Conservation (phyloP, 2,888 invertebrate genomes). For the Protodeltote pygarga region DNA sequence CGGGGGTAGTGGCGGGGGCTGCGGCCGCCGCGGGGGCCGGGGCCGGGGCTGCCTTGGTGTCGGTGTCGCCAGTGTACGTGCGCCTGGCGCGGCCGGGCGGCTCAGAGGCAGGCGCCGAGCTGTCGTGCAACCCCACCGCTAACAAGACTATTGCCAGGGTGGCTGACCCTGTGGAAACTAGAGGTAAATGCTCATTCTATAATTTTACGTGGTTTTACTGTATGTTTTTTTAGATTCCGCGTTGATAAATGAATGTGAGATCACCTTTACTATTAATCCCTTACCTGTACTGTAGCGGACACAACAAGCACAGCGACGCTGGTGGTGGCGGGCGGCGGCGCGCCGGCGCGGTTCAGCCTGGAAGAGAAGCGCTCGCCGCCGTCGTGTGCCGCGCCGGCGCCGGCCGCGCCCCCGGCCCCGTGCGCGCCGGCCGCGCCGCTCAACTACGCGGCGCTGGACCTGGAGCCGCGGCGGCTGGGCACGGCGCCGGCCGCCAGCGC, state of each 20-base stretch:
- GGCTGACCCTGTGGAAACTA: constrained; percentile 50
- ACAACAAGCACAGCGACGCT: constrained; percentile 40
- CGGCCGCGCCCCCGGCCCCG: constrained; percentile 11
- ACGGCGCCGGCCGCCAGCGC: constrained; percentile 88
- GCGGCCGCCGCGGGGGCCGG: constrained; percentile 39
- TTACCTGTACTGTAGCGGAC: constrained; percentile 31
- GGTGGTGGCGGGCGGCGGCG: constrained; percentile 49
- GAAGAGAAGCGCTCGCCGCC: constrained; percentile 20
- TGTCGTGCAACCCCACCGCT: constrained; percentile 76
- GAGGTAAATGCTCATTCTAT: constrained; percentile 46
- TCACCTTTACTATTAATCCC: too few relatives aligned
- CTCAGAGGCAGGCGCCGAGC: constrained; percentile 53
- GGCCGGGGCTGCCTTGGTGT: constrained; percentile 43
- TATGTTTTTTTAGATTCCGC: too few relatives aligned
- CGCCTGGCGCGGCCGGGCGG: constrained; percentile 65
- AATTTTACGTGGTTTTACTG: not conserved
- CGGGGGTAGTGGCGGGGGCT: constrained; percentile 38
- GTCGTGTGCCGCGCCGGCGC: not conserved
- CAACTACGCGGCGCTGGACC: constrained; percentile 77
- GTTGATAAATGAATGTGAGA: too few relatives aligned
- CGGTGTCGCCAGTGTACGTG: constrained; percentile 82
- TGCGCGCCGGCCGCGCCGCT: constrained; percentile 10
- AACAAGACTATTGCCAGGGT: constrained; percentile 70
- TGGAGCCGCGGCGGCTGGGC: constrained; percentile 73
- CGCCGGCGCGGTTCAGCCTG: constrained; percentile 55